Percentiles rank a stretch among this genome's conserved stretches.
These are phyloP conservation scores for Smithornis capensis DNA, from an alignment of 2,113 vertebrate genomes.

Conservation along the genomic window DNA sequence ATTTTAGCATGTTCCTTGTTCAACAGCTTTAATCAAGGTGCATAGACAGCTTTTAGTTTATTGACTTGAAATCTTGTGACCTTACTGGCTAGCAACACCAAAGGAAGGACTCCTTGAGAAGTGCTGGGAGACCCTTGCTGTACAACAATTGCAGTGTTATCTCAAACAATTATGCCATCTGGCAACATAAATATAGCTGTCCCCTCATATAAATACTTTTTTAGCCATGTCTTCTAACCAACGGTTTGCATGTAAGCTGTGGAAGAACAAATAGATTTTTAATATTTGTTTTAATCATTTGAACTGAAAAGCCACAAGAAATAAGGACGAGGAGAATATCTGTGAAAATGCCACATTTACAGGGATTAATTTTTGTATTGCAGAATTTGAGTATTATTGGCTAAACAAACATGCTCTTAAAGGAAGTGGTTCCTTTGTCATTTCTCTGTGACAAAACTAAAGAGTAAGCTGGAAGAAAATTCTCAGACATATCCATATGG, in stretches of 20 bases:
- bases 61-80: not conserved
- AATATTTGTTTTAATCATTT: not conserved
- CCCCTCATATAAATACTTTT: not conserved
- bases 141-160: accelerated
- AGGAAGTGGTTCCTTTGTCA: not conserved
- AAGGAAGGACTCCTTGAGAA: not conserved
- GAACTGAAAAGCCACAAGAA: not conserved
- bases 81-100: not conserved
- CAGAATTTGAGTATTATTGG: not conserved
- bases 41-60: not conserved
- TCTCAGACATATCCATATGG: not conserved
- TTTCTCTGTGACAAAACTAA: not conserved
- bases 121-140: accelerated
- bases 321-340: not conserved
- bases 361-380: not conserved
- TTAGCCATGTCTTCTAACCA: not conserved
- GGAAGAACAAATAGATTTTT: not conserved
- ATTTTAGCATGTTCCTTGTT: not conserved
- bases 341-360: not conserved
- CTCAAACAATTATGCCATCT: not conserved
- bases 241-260: not conserved
- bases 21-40: not conserved
- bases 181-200: not conserved
- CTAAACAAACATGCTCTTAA: not conserved
- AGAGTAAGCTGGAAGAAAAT: not conserved